phyloP scores from a whole-genome alignment of 1,140 invertebrate genomes.

The Leptonema lineaticorne region DNA sequence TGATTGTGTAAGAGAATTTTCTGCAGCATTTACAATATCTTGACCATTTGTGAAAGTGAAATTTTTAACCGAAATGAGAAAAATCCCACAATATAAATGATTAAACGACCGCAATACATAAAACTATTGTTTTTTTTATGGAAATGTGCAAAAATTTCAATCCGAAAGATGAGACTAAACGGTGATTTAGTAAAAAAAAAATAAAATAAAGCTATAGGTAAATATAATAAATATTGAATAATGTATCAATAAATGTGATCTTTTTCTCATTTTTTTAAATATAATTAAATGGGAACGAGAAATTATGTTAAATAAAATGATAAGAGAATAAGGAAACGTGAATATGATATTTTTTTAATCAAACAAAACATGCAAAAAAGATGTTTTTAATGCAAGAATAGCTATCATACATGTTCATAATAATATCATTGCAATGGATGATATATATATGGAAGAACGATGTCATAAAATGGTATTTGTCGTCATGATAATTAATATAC shows the following conservation, averaged over 20 bases:
- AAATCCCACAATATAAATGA: too few relatives aligned
- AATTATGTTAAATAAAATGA: background rate
- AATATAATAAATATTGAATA: too few relatives aligned
- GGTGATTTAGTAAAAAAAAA: background rate
- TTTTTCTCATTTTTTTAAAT: too few relatives aligned
- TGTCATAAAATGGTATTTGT: constrained; percentile 13
- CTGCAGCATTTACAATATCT: constrained; percentile 21
- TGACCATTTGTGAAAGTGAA: constrained; percentile 37
- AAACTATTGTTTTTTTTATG: background rate
- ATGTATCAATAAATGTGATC: too few relatives aligned
- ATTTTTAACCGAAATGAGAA: constrained; percentile 29
- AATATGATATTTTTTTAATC: constrained; percentile 1
- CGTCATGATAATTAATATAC: constrained; percentile 18
- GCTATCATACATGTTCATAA: constrained; percentile 22
- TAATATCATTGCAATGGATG: constrained; percentile 17
- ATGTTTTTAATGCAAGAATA: constrained; percentile 17
- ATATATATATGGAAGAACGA: background rate
- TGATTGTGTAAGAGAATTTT: constrained; percentile 37
- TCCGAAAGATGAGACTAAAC: too few relatives aligned
- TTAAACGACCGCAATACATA: background rate
- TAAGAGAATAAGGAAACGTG: background rate
- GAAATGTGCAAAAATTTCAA: background rate
- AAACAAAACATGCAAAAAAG: constrained; percentile 34
- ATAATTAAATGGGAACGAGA: too few relatives aligned
- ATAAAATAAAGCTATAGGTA: too few relatives aligned